Base-by-base conservation (phyloP, 2,113 vertebrate species). In the Morone chrysops region DNA sequence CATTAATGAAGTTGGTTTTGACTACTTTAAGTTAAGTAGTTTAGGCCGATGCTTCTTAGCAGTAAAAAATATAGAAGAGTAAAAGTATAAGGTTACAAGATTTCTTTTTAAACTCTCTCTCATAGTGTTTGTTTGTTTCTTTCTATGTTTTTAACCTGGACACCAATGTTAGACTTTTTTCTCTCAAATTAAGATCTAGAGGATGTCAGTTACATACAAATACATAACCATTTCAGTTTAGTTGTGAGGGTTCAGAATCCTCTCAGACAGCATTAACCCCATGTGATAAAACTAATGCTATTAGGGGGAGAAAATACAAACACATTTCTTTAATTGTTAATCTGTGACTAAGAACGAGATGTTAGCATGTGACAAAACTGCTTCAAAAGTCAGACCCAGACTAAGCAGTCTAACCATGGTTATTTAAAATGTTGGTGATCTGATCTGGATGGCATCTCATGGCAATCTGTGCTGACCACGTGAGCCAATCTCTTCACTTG, bases 401-500 rank as follows among this genome's bases (percentile, higher is more conserved):
- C 22, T 77, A 57, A 82, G 43, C 18, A 13, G 47, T 10, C 40
- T 68, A 40, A 57, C 16, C 7, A 4, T 68, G 50, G 18, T 53
- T 78, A 73, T 73, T 78, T 53, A 61, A 68, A 78, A 38, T 8
- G 51, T 14, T 57, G 6, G 8, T 83, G 68, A 87, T 47, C 80
- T n/a, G 83, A 75, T 80, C 40, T 74, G 1, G 25, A 20, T 47
- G 36, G 53, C 41, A 56, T 80, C 40, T 85, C 31, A 41, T 47
- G 69, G 47, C 72, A 41, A 75, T 79, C 59, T 63, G 17, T 40
- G 66, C 48, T 70, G 25, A 6, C 47, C 84, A 85, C 48, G 79
- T 89, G 89, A 81, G 75, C 8, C 22, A 36, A 22, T 17, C 50
- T 83, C 8, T 71, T 76, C 56, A 60, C 6, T 73, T 66, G 61